Conservation (phyloP, 2,113 vertebrate species). For the Ictidomys tridecemlineatus region DNA sequence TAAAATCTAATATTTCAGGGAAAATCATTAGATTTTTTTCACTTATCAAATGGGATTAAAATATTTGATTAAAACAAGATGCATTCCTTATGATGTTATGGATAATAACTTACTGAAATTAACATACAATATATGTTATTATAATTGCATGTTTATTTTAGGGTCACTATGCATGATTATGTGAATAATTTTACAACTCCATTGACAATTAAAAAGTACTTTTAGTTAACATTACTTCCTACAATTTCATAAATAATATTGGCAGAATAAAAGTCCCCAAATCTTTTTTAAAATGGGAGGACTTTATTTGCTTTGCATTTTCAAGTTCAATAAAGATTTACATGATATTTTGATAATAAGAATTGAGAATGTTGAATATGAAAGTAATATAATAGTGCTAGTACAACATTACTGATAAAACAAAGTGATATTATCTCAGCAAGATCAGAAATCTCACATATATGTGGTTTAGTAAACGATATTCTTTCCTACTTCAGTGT, state of each 20-base stretch:
- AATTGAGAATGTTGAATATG: background rate
- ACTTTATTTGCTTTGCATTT: background rate
- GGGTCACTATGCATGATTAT: background rate
- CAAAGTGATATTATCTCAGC: background rate
- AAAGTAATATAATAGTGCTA: background rate
- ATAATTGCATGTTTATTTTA: background rate
- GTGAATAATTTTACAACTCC: background rate
- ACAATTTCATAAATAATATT: background rate
- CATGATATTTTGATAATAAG: background rate
- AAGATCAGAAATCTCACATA: background rate
- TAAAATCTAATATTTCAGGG: background rate
- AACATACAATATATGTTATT: background rate
- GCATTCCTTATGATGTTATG: background rate
- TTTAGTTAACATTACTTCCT: background rate
- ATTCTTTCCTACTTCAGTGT: background rate
- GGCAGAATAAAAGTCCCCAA: background rate
- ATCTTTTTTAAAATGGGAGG: background rate
- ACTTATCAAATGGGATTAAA: background rate
- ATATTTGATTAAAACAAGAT: background rate
- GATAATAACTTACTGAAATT: background rate
- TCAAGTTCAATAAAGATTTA: slow-evolving; percentile 4
- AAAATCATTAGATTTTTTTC: background rate
- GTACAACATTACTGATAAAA: background rate
- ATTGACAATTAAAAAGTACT: background rate
- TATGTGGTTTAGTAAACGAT: background rate